A percentile compares a stretch with the other conserved stretches of the same genome.
These are phyloP conservation scores for Hirtodrosophila trivittata DNA, from an alignment of 2,888 invertebrate genomes.

Conservation along the genomic window DNA sequence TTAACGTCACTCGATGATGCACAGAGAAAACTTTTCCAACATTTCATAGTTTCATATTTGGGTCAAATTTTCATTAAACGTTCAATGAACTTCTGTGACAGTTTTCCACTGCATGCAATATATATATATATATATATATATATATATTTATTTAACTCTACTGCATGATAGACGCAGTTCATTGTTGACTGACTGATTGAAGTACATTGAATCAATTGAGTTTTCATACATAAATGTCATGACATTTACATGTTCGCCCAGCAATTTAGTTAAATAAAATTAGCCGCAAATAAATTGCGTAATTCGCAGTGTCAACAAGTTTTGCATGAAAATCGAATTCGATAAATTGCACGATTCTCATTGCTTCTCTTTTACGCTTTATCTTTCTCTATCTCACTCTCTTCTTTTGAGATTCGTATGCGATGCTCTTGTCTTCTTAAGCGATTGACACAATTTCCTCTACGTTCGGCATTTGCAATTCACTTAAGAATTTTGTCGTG, in stretches of 20 bases:
- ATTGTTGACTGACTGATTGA: slow-evolving; percentile 42
- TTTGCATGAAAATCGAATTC: slow-evolving; percentile 45
- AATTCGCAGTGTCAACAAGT: slow-evolving; percentile 41
- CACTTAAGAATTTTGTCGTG: slow-evolving; percentile 40
- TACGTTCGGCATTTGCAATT: slow-evolving; percentile 44
- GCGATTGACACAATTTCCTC: slow-evolving; percentile 42
- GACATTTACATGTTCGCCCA: slow-evolving; percentile 20
- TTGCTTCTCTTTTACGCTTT: background rate
- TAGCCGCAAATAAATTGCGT: slow-evolving; percentile 47
- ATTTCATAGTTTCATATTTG: slow-evolving; percentile 13
- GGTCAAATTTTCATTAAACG: slow-evolving; percentile 40
- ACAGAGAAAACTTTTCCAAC: slow-evolving; percentile 48
- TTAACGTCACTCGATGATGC: slow-evolving; percentile 20
- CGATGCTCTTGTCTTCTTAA: background rate
- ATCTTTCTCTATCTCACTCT: background rate
- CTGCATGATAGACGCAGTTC: slow-evolving; percentile 17
- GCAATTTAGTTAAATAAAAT: slow-evolving; percentile 53
- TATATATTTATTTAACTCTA: background rate
- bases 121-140: background rate
- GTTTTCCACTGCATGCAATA: background rate
- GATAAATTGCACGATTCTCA: slow-evolving; percentile 28
- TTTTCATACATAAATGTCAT: slow-evolving; percentile 9
- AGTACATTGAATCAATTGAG: slow-evolving; percentile 28
- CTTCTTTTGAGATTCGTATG: slow-evolving; percentile 1
- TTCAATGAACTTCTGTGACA: slow-evolving; percentile 53